Percentiles rank a stretch among this genome's conserved stretches.
These are phyloP conservation scores for Toxotes jaculatrix DNA, from an alignment of 2,113 vertebrate species.

Conservation along the genomic window DNA sequence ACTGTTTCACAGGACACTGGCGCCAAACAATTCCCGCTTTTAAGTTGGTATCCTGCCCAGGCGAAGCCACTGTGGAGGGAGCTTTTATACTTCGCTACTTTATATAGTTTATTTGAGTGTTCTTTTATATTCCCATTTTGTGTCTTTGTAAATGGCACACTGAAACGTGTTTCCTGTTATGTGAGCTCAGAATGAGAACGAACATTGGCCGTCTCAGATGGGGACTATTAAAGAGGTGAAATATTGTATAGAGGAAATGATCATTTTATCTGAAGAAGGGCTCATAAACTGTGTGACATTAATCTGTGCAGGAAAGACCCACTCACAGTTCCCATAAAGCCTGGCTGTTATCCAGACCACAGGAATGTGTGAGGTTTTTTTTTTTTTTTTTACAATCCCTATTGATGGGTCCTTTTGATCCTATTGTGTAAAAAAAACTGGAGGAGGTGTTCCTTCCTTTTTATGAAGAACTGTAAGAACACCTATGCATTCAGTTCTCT, in stretches of 20 bases:
- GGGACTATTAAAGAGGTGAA: conserved; percentile 54
- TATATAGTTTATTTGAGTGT: conserved; percentile 20
- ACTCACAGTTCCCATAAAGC: conserved; percentile 52
- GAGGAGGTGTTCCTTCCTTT: no score
- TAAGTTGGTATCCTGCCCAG: not conserved
- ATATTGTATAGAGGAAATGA: conserved; percentile 47
- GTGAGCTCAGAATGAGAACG: not conserved
- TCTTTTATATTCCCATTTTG: conserved; percentile 18
- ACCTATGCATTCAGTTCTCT: not conserved
- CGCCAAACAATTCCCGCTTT: not conserved
- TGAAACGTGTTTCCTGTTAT: conserved; percentile 9
- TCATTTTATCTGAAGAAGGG: conserved; percentile 53
- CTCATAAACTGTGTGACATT: conserved; percentile 62
- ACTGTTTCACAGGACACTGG: not conserved
- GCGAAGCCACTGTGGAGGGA: not conserved
- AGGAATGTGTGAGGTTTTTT: conserved; percentile 18
- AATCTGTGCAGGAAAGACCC: conserved; percentile 52
- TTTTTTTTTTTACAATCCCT: conserved; percentile 12
- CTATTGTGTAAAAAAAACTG: not conserved
- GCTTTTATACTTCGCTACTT: not conserved
- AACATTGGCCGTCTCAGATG: not conserved
- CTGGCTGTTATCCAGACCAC: conserved; percentile 45
- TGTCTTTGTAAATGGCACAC: not conserved
- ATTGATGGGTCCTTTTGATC: conserved; percentile 20
- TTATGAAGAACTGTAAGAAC: not conserved